Percentiles rank a stretch among this genome's conserved stretches.
Evolutionary conservation across 2,888 invertebrate genomes (phyloP).

Genomic region (Euclidia mi): DNA sequence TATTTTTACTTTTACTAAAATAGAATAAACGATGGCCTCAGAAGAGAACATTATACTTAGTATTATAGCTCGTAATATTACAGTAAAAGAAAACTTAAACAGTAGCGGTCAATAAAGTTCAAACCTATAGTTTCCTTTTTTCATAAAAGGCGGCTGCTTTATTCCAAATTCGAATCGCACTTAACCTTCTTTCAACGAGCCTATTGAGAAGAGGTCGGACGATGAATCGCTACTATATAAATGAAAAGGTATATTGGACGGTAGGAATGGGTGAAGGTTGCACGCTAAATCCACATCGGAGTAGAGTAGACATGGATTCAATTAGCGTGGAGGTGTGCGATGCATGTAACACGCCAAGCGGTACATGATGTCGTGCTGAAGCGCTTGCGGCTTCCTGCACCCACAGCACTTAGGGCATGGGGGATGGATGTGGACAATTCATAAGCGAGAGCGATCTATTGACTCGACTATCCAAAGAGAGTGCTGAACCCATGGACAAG

Average conservation of each 20-base stretch:
- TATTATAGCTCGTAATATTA: slow-evolving; percentile 12
- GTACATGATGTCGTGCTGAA: slow-evolving; percentile 68
- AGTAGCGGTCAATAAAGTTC: slow-evolving; percentile 13
- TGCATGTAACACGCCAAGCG: slow-evolving; percentile 74
- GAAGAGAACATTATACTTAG: slow-evolving; percentile 9
- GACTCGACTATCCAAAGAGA: no score
- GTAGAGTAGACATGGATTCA: slow-evolving; percentile 78
- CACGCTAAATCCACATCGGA: slow-evolving; percentile 63
- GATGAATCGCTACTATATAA: not conserved
- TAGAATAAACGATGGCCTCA: slow-evolving; percentile 4
- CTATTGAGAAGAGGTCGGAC: slow-evolving; percentile 1
- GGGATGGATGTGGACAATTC: slow-evolving; percentile 35
- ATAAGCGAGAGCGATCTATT: slow-evolving; percentile 51
- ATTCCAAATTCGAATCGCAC: slow-evolving; percentile 8
- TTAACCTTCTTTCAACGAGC: slow-evolving; percentile 2
- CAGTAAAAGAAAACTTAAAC: slow-evolving; percentile 13
- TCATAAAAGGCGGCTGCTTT: slow-evolving; percentile 7
- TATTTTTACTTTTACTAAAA: slow-evolving; percentile 8
- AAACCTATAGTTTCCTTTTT: slow-evolving; percentile 10
- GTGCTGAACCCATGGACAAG: no score
- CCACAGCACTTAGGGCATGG: slow-evolving; percentile 76
- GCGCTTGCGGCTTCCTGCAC: slow-evolving; percentile 80
- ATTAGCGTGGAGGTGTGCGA: slow-evolving; percentile 78
- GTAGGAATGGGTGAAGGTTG: slow-evolving; percentile 52
- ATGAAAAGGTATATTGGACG: slow-evolving; percentile 10